These are phyloP conservation scores for Gambusia holbrooki DNA, from an alignment of 2,113 vertebrate genomes.

Conservation along the genomic window DNA sequence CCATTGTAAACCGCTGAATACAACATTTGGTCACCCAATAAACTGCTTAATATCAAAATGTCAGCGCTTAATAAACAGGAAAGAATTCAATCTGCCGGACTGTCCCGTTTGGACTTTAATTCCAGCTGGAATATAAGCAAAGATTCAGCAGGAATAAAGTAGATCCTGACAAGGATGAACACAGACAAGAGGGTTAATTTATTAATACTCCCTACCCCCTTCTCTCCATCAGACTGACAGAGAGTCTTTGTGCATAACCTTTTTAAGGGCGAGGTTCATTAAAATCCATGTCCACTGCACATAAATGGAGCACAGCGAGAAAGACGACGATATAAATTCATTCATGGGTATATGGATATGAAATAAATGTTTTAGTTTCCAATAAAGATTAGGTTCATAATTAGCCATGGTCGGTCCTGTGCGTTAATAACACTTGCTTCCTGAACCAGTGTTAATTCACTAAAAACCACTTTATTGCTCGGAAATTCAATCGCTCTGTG, in stretches of 20 bases:
- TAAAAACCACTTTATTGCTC: conserved; percentile 47
- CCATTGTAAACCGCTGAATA: conserved; percentile 63
- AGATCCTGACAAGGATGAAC: conserved; percentile 61
- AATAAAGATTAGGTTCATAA: conserved; percentile 75
- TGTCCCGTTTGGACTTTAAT: conserved; percentile 43
- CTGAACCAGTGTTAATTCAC: conserved; percentile 14
- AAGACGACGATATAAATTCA: conserved; percentile 59
- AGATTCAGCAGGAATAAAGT: conserved; percentile 37
- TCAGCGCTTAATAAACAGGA: conserved; percentile 63
- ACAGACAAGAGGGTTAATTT: conserved; percentile 64
- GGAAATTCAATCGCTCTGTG: conserved; percentile 68
- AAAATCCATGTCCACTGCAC: conserved; percentile 71
- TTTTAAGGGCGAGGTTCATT: conserved; percentile 70
- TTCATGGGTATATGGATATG: conserved; percentile 64
- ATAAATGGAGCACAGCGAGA: conserved; percentile 65
- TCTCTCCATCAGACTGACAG: conserved; percentile 55
- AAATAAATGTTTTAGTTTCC: conserved; percentile 75
- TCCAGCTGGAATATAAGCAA: conserved; percentile 42
- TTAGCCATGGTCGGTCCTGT: conserved; percentile 57
- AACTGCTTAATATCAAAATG: conserved; percentile 65
- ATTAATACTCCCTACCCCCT: conserved; percentile 62
- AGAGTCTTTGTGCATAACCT: conserved; percentile 53
- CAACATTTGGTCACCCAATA: conserved; percentile 57
- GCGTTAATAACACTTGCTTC: conserved; percentile 39
- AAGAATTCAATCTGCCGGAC: conserved; percentile 51